These are phyloP conservation scores for Cordilura impudica DNA, from an alignment of 2,888 invertebrate genomes.

Conservation along the genomic window DNA sequence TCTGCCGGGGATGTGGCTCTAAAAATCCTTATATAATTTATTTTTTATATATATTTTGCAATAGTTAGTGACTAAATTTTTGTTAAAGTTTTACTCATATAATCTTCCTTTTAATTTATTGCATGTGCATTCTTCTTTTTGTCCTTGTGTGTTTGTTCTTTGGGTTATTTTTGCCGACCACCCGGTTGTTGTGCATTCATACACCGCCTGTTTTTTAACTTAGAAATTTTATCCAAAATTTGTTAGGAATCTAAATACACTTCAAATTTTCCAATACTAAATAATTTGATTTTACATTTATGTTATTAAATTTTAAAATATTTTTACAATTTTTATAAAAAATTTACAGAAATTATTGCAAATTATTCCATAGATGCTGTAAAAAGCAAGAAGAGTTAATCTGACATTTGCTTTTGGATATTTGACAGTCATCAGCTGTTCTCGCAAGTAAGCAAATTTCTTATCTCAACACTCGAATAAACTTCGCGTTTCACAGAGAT, in stretches of 20 bases:
- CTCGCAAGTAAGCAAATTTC: too few species aligned
- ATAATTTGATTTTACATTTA: conserved; percentile 21
- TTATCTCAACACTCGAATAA: too few species aligned
- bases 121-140: conserved; percentile 29
- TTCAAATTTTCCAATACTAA: neutral
- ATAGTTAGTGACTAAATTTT: neutral
- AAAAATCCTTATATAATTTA: conserved; percentile 51
- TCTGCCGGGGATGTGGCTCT: conserved; percentile 15
- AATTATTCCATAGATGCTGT: conserved; percentile 38
- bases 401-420: conserved; percentile 5
- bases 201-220: conserved; percentile 57
- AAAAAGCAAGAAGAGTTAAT: conserved; percentile 4
- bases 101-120: neutral
- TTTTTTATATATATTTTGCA: neutral
- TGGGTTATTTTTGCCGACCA: conserved; percentile 44
- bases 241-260: neutral
- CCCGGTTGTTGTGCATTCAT: conserved; percentile 48
- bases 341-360: conserved; percentile 23
- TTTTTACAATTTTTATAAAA: conserved; percentile 22
- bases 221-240: neutral
- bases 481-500: too few species aligned
- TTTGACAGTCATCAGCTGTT: too few species aligned
- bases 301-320: neutral
- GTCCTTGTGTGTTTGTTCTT: conserved; percentile 33
- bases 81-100: neutral